Base-by-base conservation (phyloP, 2,113 vertebrate species). In the Seriola rivoliana region DNA sequence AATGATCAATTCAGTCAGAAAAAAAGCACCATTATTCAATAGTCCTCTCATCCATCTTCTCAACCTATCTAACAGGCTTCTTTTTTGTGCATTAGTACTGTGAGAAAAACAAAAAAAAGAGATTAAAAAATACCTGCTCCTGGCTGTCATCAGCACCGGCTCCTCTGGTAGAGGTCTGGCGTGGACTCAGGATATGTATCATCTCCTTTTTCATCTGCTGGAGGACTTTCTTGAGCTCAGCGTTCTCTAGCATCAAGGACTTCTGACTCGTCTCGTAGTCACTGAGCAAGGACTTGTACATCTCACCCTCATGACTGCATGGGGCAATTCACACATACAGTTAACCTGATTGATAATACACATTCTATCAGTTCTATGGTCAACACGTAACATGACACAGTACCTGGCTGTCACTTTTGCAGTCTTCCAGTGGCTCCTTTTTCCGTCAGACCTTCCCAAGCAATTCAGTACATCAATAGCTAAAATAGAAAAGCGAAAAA, bases 171-270 rank as follows among this genome's bases (percentile, higher is more conserved):
- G 93, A 94, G 55, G 95, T 89, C 65, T 96, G 96, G 71, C 94
- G 89, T 32, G 97, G 96, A 90, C 96, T 97, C 63, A 99, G 94
- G 84, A 99, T 96, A 38, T 96, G 97, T 60, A 98, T 96, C 94
- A 99, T 99, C 78, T 99, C 98, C 90, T 95, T 97, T 86, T 99
- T 99, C 97, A 99, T 99, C 92, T 97, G 97, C 93, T 99, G 98
- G 76, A 99, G 95, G 75, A 99, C 95, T 85, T 99, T 99, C 90
- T 98, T 99, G 60, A 99, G 96, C 90, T 99, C 98, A 13, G 96
- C 95, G 38, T 99, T 99, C 95, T 99, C 98, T 84, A 96, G 17
- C 91, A 99, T 91, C 85, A 99, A 92, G 21, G 97, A 94, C 74
- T 94, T 97, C 89, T 98, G 98, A 64, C 96, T 95, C 6, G 93